Evolutionary conservation across 2,797 vertebrate genomes (phyloP), one percentile per base, ranked within the genome.

Genomic region (Hafferia zeledoni): DNA sequence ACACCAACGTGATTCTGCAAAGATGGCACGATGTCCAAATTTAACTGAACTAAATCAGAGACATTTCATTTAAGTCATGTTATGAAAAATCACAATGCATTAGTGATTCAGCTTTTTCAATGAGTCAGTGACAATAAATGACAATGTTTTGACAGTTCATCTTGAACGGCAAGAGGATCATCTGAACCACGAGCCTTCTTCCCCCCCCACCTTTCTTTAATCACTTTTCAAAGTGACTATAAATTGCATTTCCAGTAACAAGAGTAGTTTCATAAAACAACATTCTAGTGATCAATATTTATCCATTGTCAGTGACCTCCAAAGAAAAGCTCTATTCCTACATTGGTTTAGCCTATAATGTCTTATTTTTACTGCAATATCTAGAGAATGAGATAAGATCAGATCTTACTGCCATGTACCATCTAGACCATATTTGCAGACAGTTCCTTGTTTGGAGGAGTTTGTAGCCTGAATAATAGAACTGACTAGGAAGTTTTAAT

Each of bases 61-160:
- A 53, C 75, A 37, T 68, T 88, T 47, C 30, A 53, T 72, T 83
- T 81, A 69, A 88, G 70, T 49, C 37, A 46, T 18, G 12, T 43
- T 89, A 72, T 37, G 59, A 90, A 89, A 6, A 4, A 74, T 53
- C 52, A 53, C 52, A 53, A 57, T 64, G 53, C 28, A 63, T 83
- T 81, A 93, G 59, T 81, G 72, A 94, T 67, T 83, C 20, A 13
- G 61, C 60, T 83, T 94, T 87, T 90, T 72, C 23, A 83, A 92
- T 86, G 59, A 93, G 61, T 76, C 91, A 83, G 69, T 91, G 85
- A 71, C 65, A 90, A 92, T 46, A 95, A 85, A 75, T 59, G 53
- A 78, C 82, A 89, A 61, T 19, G 57, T 94, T 95, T 85, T 87
- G 84, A 89, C 87, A 88, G 33, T 59, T 81, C 31, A 39, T 85